Percentiles rank a stretch among this genome's conserved stretches.
These are phyloP conservation scores for Sarcoramphus papa DNA, from an alignment of 2,797 vertebrate species.

Conservation along the genomic window DNA sequence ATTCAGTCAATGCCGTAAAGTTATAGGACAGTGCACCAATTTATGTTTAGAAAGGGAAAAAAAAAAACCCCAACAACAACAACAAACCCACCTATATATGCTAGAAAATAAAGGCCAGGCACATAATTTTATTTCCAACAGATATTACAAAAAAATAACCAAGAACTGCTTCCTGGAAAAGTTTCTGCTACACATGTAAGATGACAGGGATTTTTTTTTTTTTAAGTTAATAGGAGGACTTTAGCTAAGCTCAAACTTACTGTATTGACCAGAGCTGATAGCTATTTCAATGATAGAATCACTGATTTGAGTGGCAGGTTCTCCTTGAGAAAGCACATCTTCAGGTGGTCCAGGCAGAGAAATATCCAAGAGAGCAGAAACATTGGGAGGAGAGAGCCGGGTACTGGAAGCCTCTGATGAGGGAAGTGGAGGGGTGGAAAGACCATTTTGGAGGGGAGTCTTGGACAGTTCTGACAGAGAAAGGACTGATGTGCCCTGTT, in stretches of 20 bases:
- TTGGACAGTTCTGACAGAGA: conserved; percentile 73
- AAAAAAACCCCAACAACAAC: neutral
- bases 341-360: conserved; percentile 96
- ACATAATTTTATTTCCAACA: neutral
- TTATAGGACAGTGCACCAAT: neutral
- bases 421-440: conserved; percentile 77
- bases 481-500: conserved; percentile 69
- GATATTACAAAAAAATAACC: neutral
- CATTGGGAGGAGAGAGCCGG: conserved; percentile 90
- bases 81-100: rapidly evolving
- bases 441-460: conserved; percentile 80
- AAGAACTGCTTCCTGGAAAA: neutral
- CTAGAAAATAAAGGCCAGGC: neutral
- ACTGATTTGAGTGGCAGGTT: conserved; percentile 91
- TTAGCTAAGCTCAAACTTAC: conserved; percentile 64
- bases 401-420: conserved; percentile 77
- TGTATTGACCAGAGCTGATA: conserved; percentile 94
- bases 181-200: neutral
- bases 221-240: neutral
- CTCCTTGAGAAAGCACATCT: conserved; percentile 90
- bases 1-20: neutral
- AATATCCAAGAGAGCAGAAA: conserved; percentile 94
- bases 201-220: neutral
- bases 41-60: neutral
- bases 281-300: conserved; percentile 98